These are phyloP conservation scores for Cheiracanthium punctorium DNA, from an alignment of 2,888 invertebrate genomes.

Conservation along the genomic window DNA sequence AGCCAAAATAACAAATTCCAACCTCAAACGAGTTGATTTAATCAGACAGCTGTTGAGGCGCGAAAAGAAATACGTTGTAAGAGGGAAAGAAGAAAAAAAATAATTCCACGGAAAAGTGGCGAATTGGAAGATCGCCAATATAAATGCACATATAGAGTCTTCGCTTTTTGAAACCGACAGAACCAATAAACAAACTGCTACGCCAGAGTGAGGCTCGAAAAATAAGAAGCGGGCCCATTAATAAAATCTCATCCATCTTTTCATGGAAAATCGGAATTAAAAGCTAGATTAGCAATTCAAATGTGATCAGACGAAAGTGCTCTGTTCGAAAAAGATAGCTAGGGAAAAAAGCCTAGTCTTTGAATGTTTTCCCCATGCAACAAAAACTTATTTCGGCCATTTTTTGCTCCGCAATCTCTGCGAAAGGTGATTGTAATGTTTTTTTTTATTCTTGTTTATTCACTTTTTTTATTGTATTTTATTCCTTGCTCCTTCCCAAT, in stretches of 20 bases:
- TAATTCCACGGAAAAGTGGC: slow-evolving; percentile 16
- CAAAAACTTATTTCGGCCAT: slow-evolving; percentile 39
- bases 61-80: slow-evolving; percentile 31
- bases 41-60: slow-evolving; percentile 65
- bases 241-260: slow-evolving; percentile 65
- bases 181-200: slow-evolving; percentile 27
- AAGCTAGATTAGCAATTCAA: slow-evolving; percentile 68
- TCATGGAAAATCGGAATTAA: slow-evolving; percentile 66
- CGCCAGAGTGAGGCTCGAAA: not conserved
- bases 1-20: slow-evolving; percentile 37
- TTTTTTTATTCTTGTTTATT: slow-evolving; percentile 36
- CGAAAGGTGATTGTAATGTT: slow-evolving; percentile 61
- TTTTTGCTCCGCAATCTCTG: slow-evolving; percentile 52
- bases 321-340: slow-evolving; percentile 57
- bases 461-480: slow-evolving; percentile 23
- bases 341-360: slow-evolving; percentile 18
- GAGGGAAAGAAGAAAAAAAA: too few species aligned
- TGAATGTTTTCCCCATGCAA: not conserved
- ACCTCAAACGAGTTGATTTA: slow-evolving; percentile 47
- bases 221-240: slow-evolving; percentile 39
- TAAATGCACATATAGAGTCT: slow-evolving; percentile 59
- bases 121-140: slow-evolving; percentile 62
- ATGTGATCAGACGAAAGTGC: slow-evolving; percentile 64
- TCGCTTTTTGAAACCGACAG: not conserved
- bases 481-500: slow-evolving; percentile 32